Evolutionary conservation across 2,113 vertebrate genomes (phyloP).

Genomic region (Odobenus rosmarus): DNA sequence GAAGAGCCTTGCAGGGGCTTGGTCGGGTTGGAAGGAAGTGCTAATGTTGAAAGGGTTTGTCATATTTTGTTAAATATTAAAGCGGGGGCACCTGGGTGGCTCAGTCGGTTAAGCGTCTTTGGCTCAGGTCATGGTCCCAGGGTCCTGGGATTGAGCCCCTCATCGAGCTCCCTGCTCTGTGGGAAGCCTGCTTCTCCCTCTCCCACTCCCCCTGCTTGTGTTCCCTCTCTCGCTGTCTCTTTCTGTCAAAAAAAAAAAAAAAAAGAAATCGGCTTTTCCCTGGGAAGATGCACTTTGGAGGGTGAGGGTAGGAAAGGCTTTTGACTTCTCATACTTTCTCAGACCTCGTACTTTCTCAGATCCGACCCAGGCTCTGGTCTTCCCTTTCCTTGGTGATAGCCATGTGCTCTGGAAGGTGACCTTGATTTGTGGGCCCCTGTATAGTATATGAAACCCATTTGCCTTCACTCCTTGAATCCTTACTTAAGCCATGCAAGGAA

Average conservation of each 20-base stretch:
- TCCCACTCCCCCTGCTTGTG: too few relatives aligned
- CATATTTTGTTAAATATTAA: background rate
- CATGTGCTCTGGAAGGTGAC: background rate
- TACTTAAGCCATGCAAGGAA: background rate
- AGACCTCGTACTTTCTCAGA: background rate
- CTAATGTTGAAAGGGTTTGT: background rate
- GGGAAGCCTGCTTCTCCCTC: too few relatives aligned
- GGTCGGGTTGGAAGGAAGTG: background rate
- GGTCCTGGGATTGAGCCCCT: too few relatives aligned
- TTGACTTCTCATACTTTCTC: background rate
- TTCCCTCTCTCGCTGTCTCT: too few relatives aligned
- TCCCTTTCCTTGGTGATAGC: background rate
- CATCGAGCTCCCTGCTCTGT: too few relatives aligned
- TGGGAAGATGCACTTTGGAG: background rate
- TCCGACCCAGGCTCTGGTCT: background rate
- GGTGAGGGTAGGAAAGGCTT: background rate
- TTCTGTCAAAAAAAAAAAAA: too few relatives aligned
- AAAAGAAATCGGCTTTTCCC: background rate
- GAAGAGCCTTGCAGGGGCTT: background rate
- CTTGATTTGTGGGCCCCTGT: too few relatives aligned
- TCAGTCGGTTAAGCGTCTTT: too few relatives aligned
- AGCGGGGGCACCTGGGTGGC: too few relatives aligned
- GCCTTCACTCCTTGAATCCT: fast-evolving
- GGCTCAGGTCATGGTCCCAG: too few relatives aligned
- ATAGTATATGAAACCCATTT: fast-evolving